These are phyloP conservation scores for Fragum whitleyi DNA, from an alignment of 2,888 invertebrate genomes.

Conservation along the genomic window DNA sequence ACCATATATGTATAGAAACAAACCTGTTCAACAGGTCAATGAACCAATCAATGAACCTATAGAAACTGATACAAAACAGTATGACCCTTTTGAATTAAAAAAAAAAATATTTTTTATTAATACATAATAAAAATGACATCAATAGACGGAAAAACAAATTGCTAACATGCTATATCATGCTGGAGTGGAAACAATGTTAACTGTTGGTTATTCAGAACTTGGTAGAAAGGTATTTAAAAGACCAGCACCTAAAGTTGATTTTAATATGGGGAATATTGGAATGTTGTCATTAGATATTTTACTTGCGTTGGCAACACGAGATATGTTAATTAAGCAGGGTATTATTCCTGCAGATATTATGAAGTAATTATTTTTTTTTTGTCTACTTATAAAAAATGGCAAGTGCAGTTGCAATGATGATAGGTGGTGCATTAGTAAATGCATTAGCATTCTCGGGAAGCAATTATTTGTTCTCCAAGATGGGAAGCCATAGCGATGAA, in stretches of 20 bases:
- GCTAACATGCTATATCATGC: conserved; percentile 35
- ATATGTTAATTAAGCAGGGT: conserved; percentile 47
- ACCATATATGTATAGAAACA: conserved; percentile 34
- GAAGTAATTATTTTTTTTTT: conserved; percentile 34
- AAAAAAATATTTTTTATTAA: too few species aligned
- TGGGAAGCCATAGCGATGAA: too few species aligned
- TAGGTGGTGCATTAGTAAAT: too few species aligned
- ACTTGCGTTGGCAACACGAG: conserved; percentile 39
- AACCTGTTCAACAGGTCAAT: conserved; percentile 28
- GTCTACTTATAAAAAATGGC: conserved; percentile 43
- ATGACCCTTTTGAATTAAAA: conserved; percentile 38
- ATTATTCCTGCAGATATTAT: conserved; percentile 50
- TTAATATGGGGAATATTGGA: conserved; percentile 39
- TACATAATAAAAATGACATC: too few species aligned
- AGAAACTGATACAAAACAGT: conserved; percentile 33
- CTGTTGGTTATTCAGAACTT: too few species aligned
- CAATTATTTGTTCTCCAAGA: too few species aligned
- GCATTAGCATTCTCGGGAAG: too few species aligned
- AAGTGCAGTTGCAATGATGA: too few species aligned
- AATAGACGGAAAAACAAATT: too few species aligned
- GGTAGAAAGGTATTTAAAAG: too few species aligned
- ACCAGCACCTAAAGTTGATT: conserved; percentile 40
- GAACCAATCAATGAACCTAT: too few species aligned
- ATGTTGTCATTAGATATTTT: conserved; percentile 36
- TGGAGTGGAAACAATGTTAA: too few species aligned